Percentiles rank a stretch among this genome's conserved stretches.
Conservation (phyloP, 2,113 vertebrate species). For the Callaeas wilsoni region DNA sequence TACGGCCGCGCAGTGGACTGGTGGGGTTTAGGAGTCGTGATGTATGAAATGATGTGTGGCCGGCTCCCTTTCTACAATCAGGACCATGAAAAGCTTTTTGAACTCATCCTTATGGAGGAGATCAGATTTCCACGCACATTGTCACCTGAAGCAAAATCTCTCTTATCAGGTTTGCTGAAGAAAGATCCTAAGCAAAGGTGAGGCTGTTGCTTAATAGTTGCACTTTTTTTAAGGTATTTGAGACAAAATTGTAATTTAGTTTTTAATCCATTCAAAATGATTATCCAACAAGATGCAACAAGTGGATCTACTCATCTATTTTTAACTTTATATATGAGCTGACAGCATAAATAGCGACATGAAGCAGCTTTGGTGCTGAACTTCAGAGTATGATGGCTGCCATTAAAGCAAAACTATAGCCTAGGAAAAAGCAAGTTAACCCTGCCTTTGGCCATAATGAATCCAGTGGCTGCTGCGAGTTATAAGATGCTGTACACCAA, state of each 20-base stretch:
- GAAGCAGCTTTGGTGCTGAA: background rate
- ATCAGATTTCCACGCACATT: constrained; percentile 81
- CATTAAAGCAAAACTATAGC: background rate
- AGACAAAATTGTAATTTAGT: background rate
- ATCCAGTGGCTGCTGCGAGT: background rate
- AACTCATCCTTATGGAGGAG: constrained; percentile 83
- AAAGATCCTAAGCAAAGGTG: constrained; percentile 83
- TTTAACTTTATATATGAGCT: background rate
- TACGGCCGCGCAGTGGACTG: constrained; percentile 81
- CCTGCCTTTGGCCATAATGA: background rate
- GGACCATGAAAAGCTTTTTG: constrained; percentile 82
- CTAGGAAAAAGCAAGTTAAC: background rate
- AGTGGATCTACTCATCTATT: background rate
- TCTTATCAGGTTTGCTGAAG: constrained; percentile 79
- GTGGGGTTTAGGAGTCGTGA: constrained; percentile 83
- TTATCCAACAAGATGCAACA: background rate
- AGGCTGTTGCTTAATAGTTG: background rate
- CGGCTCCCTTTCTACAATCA: constrained; percentile 83
- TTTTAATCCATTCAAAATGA: background rate
- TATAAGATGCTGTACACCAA: background rate
- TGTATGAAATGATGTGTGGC: constrained; percentile 85
- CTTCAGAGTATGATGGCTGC: background rate
- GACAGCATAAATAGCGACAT: fast-evolving
- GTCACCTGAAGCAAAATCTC: constrained; percentile 78
- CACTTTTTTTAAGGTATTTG: background rate